Percentiles rank a stretch among this genome's conserved stretches.
Evolutionary conservation across 2,113 vertebrate genomes (phyloP).

Genomic region (Epinephelus moara): DNA sequence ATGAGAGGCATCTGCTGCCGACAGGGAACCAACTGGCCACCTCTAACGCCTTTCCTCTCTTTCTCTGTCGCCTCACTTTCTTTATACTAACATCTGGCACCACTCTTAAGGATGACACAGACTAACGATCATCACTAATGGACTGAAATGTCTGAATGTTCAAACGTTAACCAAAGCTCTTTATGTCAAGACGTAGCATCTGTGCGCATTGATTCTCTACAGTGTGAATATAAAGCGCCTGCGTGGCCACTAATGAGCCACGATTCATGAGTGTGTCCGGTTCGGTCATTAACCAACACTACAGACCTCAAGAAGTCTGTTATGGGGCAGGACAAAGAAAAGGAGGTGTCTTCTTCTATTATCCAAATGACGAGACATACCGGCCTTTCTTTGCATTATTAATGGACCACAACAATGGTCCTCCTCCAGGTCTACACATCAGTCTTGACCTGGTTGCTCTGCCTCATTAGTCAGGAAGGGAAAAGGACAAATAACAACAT

Average conservation of each 20-base stretch:
- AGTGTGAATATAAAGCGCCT: conserved; percentile 41
- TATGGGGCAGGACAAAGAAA: conserved; percentile 23
- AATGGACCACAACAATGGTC: conserved; percentile 75
- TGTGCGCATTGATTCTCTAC: conserved; percentile 46
- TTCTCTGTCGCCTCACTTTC: conserved; percentile 33
- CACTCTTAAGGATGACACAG: conserved; percentile 28
- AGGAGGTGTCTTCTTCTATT: conserved; percentile 45
- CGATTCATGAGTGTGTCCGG: conserved; percentile 47
- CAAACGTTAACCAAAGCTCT: conserved; percentile 54
- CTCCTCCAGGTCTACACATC: conserved; percentile 68
- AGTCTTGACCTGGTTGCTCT: conserved; percentile 55
- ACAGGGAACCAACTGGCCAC: conserved; percentile 42
- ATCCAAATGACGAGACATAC: conserved; percentile 54
- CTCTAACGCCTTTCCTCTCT: conserved; percentile 17
- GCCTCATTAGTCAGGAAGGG: conserved; percentile 76
- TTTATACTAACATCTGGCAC: conserved; percentile 65
- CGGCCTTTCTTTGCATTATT: conserved; percentile 77
- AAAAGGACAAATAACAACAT: conserved; percentile 65
- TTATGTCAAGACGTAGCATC: conserved; percentile 45
- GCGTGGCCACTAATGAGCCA: conserved; percentile 48
- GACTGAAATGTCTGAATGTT: conserved; percentile 41
- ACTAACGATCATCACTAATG: conserved; percentile 43
- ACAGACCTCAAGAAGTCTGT: conserved; percentile 50
- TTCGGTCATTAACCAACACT: conserved; percentile 53
- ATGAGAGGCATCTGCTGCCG: conserved; percentile 64